phyloP scores from a whole-genome alignment of 2,113 vertebrate genomes.

The Otus sunia region DNA sequence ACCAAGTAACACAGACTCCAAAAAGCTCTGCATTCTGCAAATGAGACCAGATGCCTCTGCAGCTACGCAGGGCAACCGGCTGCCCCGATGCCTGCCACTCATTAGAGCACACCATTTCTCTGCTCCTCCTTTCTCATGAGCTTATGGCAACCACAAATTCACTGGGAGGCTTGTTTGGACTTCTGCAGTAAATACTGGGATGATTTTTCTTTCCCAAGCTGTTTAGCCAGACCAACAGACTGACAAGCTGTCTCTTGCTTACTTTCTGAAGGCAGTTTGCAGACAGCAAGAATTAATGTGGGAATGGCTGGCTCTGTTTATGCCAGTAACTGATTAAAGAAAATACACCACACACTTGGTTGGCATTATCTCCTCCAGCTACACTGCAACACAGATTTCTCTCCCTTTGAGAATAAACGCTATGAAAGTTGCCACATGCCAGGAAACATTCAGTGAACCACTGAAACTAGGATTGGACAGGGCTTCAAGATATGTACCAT shows the following conservation, averaged over 20 bases:
- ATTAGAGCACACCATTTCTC: fast-evolving
- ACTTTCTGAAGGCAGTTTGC: background rate
- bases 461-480: background rate
- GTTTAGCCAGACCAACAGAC: background rate
- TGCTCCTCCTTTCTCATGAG: background rate
- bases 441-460: background rate
- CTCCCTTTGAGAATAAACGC: background rate
- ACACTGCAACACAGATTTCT: background rate
- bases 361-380: background rate
- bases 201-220: background rate
- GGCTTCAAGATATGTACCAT: fast-evolving
- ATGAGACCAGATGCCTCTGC: background rate
- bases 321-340: background rate
- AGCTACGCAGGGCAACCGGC: background rate
- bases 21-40: background rate
- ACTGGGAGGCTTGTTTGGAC: background rate
- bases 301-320: background rate
- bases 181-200: background rate
- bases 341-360: background rate
- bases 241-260: background rate
- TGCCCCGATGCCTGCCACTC: fast-evolving
- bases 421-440: background rate
- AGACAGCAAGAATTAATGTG: background rate
- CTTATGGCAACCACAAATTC: background rate
- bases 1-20: background rate